Conservation (phyloP, 2,113 vertebrate genomes). For the Petaurus breviceps region DNA sequence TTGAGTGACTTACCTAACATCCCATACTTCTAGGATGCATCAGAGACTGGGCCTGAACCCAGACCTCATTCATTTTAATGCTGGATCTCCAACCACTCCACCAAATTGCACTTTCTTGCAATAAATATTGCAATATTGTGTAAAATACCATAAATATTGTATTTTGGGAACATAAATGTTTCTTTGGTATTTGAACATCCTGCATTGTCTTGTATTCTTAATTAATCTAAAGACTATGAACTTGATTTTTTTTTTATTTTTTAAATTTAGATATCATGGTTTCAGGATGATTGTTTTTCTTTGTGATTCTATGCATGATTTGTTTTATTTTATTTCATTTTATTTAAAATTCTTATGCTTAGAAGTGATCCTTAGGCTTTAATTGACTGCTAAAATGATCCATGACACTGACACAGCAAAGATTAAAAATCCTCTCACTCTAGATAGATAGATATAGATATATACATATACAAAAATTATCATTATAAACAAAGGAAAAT, state of each 20-base stretch:
- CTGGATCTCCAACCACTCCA: background rate
- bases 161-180: background rate
- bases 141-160: slow-evolving; percentile 12
- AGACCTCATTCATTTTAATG: background rate
- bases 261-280: background rate
- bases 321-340: background rate
- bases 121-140: no score
- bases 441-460: no score
- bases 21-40: background rate
- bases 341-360: background rate
- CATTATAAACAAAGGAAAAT: slow-evolving; percentile 4
- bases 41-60: background rate
- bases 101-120: background rate
- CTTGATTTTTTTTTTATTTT: background rate
- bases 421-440: background rate
- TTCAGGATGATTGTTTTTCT: background rate
- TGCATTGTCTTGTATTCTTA: background rate
- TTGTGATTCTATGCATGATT: background rate
- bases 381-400: background rate
- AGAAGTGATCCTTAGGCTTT: background rate
- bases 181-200: background rate
- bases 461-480: slow-evolving; percentile 21
- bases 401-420: background rate
- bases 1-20: background rate
- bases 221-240: background rate